phyloP scores from a whole-genome alignment of 2,888 invertebrate species.

The Entomobrya proxima region DNA sequence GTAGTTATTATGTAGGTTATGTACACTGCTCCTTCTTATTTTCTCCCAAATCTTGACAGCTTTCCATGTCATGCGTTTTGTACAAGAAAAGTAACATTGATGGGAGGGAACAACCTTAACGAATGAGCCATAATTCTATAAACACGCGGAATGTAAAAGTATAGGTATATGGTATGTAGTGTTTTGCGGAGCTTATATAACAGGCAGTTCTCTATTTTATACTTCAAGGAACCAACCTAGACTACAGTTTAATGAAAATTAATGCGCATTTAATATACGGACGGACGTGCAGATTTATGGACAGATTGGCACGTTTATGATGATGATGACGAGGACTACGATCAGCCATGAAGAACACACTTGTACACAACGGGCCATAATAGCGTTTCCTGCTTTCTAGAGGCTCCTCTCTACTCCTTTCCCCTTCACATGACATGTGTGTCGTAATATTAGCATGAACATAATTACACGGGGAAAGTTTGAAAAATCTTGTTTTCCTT shows the following conservation, averaged over 20 bases:
- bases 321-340: slow-evolving; percentile 19
- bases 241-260: slow-evolving; percentile 38
- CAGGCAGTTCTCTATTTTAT: neutral
- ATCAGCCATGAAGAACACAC: neutral
- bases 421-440: slow-evolving; percentile 3
- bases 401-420: neutral
- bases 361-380: neutral
- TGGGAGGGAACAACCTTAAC: neutral
- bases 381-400: too few relatives aligned
- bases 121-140: neutral
- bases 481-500: slow-evolving; percentile 52
- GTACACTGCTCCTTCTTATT: neutral
- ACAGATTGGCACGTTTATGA: slow-evolving; percentile 18
- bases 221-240: neutral
- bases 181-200: neutral
- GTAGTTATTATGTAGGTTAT: slow-evolving; percentile 30
- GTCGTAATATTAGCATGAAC: slow-evolving; percentile 43
- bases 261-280: slow-evolving; percentile 17
- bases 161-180: neutral
- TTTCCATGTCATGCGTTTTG: slow-evolving; percentile 44
- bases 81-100: slow-evolving; percentile 23
- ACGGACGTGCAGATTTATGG: slow-evolving; percentile 21
- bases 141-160: neutral
- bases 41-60: slow-evolving; percentile 56
- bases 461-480: slow-evolving; percentile 57